Evolutionary conservation across 2,113 vertebrate species (phyloP).

Genomic region (Actinemys pallida): DNA sequence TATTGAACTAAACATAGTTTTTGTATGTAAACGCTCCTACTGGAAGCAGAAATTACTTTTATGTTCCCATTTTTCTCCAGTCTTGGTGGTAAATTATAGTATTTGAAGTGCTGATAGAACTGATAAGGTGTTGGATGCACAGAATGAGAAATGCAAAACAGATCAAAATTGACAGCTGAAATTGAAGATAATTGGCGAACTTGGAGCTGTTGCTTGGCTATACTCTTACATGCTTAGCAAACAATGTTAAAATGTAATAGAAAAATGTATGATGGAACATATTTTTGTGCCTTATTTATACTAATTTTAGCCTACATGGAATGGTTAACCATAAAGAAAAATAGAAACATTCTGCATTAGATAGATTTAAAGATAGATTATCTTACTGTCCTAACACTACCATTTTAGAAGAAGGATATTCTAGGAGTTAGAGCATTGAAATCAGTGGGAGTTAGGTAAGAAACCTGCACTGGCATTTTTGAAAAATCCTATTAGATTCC

Average conservation of each 20-base stretch:
- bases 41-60: slow-evolving; percentile 57
- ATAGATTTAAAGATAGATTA: background rate
- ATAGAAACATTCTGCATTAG: background rate
- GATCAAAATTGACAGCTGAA: slow-evolving; percentile 45
- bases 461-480: background rate
- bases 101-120: slow-evolving; percentile 53
- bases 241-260: background rate
- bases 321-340: background rate
- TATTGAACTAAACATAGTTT: slow-evolving; percentile 55
- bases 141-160: slow-evolving; percentile 51
- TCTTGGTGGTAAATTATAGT: slow-evolving; percentile 27
- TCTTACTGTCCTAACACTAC: background rate
- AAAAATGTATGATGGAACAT: background rate
- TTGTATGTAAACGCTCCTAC: slow-evolving; percentile 56
- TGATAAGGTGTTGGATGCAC: slow-evolving; percentile 36
- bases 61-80: slow-evolving; percentile 37
- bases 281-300: background rate
- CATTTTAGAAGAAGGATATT: background rate
- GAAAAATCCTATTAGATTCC: background rate
- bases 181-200: slow-evolving; percentile 48
- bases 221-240: background rate
- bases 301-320: background rate
- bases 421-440: background rate
- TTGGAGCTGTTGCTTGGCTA: background rate
- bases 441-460: background rate